Base-by-base conservation (phyloP, 1,140 invertebrate genomes). In the Sogatella furcifera region DNA sequence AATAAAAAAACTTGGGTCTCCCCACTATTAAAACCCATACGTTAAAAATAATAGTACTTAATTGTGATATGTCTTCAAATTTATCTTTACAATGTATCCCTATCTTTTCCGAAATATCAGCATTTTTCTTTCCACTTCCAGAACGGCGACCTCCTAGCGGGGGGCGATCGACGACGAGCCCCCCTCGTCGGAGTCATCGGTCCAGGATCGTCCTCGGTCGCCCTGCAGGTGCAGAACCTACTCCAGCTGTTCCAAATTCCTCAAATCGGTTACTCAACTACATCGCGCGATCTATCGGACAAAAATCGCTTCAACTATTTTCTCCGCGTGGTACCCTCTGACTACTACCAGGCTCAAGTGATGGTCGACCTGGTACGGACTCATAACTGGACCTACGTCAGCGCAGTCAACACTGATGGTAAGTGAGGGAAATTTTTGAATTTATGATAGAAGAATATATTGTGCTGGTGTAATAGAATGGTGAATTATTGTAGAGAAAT, bases 301-400 rank as follows among this genome's bases (percentile, higher is more conserved):
- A 90, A 90, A 71, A 81, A 79, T 63, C 77, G 86, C 64, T 92
- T 85, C 73, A 82, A 83, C 57, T 89, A 87, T 65, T 92, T 90
- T 75, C 72, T 90, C 61, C 77, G 90, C 15, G 88, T 91, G 3
- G 89, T 92, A 6, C 88, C 90, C 13, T 86, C 86, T 0, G 90
- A 92, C 76, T 81, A 81, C 62, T 86, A 86, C 73, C 89, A 92
- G 74, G 88, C 89, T 1, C 80, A 84, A 67, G 84, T 86, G 21
- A 80, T 92, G 66, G 77, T 87, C 44, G 85, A 88, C 69, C 73
- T 92, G 38, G 81, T 92, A 8, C 72, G 77, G 61, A 72, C 78
- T 57, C 84, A 85, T 72, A 89, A 89, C 71, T 92, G 89, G 89
- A 90, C 85, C 1, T 92, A 90, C 69, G 84, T 92, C 5, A 87